phyloP scores from a whole-genome alignment of 2,888 invertebrate species.

The Volucella bombylans region DNA sequence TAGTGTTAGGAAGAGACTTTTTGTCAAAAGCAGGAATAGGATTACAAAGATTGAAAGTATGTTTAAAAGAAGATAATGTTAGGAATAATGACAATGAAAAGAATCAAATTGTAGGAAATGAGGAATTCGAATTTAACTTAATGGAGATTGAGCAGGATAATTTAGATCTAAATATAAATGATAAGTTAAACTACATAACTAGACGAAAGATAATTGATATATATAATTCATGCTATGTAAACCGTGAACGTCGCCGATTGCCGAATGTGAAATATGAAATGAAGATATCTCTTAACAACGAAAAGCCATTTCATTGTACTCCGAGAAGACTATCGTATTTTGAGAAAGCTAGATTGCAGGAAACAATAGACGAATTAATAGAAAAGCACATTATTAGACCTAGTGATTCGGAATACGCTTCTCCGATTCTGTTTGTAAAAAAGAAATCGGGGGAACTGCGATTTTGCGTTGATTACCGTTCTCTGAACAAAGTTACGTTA shows the following conservation, averaged over 20 bases:
- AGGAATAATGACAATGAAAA: neutral
- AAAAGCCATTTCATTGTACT: slow-evolving; percentile 28
- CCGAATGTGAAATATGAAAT: slow-evolving; percentile 24
- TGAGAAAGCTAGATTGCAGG: slow-evolving; percentile 9
- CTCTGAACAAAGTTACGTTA: slow-evolving; percentile 12
- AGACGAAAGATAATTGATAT: slow-evolving; percentile 12
- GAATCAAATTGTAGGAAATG: neutral
- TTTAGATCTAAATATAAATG: neutral
- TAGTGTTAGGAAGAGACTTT: too few species aligned
- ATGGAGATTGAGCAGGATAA: slow-evolving; percentile 18
- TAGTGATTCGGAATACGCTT: slow-evolving; percentile 24
- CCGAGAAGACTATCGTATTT: slow-evolving; percentile 22
- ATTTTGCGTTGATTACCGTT: slow-evolving; percentile 13
- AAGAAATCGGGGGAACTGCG: slow-evolving; percentile 17
- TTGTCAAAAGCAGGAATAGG: too few species aligned
- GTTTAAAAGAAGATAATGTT: too few species aligned
- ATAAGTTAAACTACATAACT: neutral
- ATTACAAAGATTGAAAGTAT: too few species aligned
- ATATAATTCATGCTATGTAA: slow-evolving; percentile 6
- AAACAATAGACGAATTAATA: slow-evolving; percentile 23
- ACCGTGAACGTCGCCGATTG: slow-evolving; percentile 5
- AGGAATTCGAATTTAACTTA: neutral
- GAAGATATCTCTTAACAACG: slow-evolving; percentile 20
- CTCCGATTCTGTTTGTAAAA: slow-evolving; percentile 22
- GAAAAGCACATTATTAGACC: slow-evolving; percentile 8